Evolutionary conservation across 2,113 vertebrate species (phyloP).

Genomic region (Pholis gunnellus): DNA sequence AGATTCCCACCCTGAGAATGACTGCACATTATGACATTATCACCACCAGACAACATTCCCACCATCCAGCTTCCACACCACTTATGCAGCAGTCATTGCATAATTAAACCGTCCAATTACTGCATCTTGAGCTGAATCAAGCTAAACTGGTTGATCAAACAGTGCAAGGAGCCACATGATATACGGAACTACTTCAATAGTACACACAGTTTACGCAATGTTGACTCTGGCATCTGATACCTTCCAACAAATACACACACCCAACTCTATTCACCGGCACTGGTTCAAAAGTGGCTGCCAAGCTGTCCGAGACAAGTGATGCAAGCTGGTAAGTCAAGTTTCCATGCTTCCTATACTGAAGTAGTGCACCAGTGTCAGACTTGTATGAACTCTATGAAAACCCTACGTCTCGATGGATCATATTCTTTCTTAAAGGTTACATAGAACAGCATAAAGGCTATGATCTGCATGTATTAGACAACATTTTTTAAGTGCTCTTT

Average conservation of each 20-base stretch:
- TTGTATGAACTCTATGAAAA: background rate
- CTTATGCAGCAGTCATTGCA: background rate
- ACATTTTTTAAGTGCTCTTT: background rate
- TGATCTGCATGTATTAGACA: background rate
- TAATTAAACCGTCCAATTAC: background rate
- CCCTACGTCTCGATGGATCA: background rate
- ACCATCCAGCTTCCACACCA: background rate
- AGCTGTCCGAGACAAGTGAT: background rate
- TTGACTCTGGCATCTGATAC: background rate
- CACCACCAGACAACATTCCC: background rate
- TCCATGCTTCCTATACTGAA: background rate
- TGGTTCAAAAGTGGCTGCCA: constrained; percentile 5
- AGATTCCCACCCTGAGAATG: background rate
- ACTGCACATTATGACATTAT: background rate
- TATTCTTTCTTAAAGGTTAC: background rate
- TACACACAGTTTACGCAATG: constrained; percentile 2
- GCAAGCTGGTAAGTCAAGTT: background rate
- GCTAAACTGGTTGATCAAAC: constrained; percentile 34
- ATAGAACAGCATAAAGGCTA: background rate
- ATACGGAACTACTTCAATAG: constrained; percentile 15
- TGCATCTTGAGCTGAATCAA: constrained; percentile 6
- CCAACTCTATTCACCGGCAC: background rate
- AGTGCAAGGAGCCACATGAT: background rate
- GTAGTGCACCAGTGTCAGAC: background rate
- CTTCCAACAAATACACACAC: constrained; percentile 12